Percentiles rank a stretch among this genome's conserved stretches.
phyloP scores from a whole-genome alignment of 2,113 vertebrate genomes.

The Ardeotis arabs region DNA sequence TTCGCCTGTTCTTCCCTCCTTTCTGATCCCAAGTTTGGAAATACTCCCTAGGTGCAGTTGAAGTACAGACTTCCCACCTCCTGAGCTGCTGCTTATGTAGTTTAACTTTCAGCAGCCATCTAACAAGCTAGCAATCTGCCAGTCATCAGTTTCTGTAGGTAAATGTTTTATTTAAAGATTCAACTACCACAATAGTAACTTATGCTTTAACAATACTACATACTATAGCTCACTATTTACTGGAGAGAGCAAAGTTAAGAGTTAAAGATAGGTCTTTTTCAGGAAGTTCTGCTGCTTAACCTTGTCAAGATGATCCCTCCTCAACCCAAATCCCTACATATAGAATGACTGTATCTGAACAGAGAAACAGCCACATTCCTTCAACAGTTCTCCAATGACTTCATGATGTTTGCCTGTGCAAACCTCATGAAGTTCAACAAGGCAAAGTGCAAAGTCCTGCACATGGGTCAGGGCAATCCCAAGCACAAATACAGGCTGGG shows the following conservation, averaged over 20 bases:
- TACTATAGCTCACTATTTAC: background rate
- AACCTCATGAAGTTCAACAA: too few species aligned
- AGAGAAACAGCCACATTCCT: background rate
- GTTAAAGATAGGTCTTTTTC: background rate
- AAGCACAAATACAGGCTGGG: too few species aligned
- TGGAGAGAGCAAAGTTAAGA: background rate
- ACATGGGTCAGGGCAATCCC: too few species aligned
- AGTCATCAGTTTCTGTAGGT: background rate
- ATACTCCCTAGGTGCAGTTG: fast-evolving
- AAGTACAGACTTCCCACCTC: background rate
- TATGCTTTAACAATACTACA: background rate
- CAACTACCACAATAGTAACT: background rate
- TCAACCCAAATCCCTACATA: background rate
- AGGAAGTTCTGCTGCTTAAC: background rate
- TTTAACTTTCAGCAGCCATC: background rate
- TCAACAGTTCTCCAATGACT: background rate
- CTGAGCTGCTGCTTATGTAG: background rate
- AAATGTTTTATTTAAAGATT: background rate
- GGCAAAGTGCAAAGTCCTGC: too few species aligned
- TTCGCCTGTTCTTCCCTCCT: background rate
- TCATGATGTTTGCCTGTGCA: too few species aligned
- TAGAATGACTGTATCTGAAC: background rate
- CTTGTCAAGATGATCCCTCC: background rate
- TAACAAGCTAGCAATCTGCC: background rate
- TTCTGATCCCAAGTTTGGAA: background rate